A percentile compares a stretch with the other conserved stretches of the same genome.
These are phyloP conservation scores for Uropetala carovei DNA, from an alignment of 2,888 invertebrate genomes.

Conservation along the genomic window DNA sequence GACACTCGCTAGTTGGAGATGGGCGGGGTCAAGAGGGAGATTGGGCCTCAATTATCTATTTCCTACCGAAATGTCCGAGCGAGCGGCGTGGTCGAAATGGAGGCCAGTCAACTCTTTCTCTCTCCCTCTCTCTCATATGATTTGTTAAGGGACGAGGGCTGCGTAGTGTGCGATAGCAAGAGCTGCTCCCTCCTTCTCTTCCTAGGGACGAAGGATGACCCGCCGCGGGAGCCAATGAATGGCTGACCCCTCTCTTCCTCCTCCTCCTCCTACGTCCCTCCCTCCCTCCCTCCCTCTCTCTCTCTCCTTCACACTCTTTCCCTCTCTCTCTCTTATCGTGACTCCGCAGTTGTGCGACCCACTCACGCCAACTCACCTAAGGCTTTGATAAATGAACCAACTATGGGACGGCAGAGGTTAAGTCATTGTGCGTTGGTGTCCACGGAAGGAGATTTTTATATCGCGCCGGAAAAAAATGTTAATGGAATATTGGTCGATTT, in stretches of 20 bases:
- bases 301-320: neutral
- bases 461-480: neutral
- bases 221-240: constrained; percentile 18
- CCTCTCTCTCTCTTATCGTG: constrained; percentile 47
- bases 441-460: neutral
- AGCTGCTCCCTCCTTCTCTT: neutral
- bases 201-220: constrained; percentile 57
- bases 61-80: neutral
- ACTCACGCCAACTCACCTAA: constrained; percentile 46
- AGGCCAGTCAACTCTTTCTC: neutral
- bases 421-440: constrained; percentile 53
- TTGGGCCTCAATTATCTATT: neutral
- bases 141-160: constrained; percentile 58
- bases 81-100: neutral
- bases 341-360: constrained; percentile 46
- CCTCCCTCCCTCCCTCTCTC: neutral
- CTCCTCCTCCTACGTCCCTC: neutral
- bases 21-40: neutral
- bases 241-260: neutral
- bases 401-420: constrained; percentile 6
- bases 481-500: neutral
- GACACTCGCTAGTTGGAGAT: neutral
- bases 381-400: constrained; percentile 44
- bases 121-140: constrained; percentile 33
- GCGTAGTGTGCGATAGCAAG: constrained; percentile 39